A percentile compares a stretch with the other conserved stretches of the same genome.
phyloP scores from a whole-genome alignment of 64 coral and sea anemone genomes.

The Acropora yongei region DNA sequence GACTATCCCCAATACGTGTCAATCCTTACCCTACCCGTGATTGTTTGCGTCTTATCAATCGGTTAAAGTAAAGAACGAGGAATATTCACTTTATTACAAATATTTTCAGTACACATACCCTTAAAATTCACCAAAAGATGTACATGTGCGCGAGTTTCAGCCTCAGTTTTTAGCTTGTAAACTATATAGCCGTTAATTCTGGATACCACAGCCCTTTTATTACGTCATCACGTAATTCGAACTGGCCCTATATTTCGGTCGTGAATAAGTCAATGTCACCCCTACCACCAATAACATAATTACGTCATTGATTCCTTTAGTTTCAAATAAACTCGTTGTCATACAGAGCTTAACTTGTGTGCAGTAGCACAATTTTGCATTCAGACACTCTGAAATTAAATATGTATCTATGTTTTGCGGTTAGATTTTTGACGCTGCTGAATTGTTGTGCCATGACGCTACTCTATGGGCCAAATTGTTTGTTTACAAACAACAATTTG shows the following conservation, averaged over 20 bases:
- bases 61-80: not conserved
- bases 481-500: not conserved
- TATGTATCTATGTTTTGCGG: not conserved
- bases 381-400: not conserved
- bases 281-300: not conserved
- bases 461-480: not conserved
- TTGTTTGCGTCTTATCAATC: not conserved
- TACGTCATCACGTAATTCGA: not conserved
- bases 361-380: not conserved
- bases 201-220: not conserved
- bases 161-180: not conserved
- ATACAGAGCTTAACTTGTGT: not conserved
- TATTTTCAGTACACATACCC: not conserved
- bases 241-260: not conserved
- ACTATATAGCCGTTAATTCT: not conserved
- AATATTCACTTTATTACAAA: not conserved
- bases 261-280: not conserved
- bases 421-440: not conserved
- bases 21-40: not conserved
- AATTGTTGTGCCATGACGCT: not conserved
- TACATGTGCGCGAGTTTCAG: not conserved
- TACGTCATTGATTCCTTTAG: not conserved
- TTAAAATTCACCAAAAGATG: not conserved
- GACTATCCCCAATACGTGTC: not conserved
- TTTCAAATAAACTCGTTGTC: not conserved